Evolutionary conservation across 2,113 vertebrate species (phyloP).

Genomic region (Alectura lathami): DNA sequence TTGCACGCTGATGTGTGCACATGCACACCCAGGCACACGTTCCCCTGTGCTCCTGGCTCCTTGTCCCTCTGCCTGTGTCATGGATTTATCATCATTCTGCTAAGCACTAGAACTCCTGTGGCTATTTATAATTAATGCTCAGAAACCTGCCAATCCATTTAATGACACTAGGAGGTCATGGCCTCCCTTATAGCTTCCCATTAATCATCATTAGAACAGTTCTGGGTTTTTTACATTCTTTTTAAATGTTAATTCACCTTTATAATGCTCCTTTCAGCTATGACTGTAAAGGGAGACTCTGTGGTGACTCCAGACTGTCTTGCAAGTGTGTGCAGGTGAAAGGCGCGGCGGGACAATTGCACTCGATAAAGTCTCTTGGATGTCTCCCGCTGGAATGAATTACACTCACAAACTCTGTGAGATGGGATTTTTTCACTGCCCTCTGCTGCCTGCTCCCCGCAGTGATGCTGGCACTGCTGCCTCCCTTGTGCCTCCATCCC

Average conservation of each 20-base stretch:
- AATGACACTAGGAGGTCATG: conserved; percentile 80
- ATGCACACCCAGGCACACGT: not conserved
- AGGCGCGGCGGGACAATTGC: conserved; percentile 44
- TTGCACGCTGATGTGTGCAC: rapidly evolving
- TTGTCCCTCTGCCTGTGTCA: conserved; percentile 49
- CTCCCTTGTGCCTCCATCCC: not conserved
- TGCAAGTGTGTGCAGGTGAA: conserved; percentile 40
- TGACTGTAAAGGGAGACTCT: conserved; percentile 70
- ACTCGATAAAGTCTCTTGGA: conserved; percentile 63
- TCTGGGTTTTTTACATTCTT: conserved; percentile 80
- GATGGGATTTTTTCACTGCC: conserved; percentile 25
- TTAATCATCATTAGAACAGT: conserved; percentile 81
- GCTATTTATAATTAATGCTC: conserved; percentile 83
- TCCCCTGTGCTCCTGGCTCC: not conserved
- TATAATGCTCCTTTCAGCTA: conserved; percentile 76
- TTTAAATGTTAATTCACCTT: conserved; percentile 84
- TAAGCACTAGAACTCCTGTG: conserved; percentile 76
- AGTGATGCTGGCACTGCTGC: not conserved
- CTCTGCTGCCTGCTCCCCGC: conserved; percentile 30
- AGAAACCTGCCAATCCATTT: conserved; percentile 84
- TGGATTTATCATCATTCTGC: conserved; percentile 75
- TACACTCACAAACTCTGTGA: not conserved
- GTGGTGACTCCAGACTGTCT: conserved; percentile 42
- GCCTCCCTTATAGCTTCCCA: conserved; percentile 79
- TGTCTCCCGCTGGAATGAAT: conserved; percentile 45